Evolutionary conservation across 2,888 invertebrate species (phyloP).

Genomic region (Xestia sexstrigata): DNA sequence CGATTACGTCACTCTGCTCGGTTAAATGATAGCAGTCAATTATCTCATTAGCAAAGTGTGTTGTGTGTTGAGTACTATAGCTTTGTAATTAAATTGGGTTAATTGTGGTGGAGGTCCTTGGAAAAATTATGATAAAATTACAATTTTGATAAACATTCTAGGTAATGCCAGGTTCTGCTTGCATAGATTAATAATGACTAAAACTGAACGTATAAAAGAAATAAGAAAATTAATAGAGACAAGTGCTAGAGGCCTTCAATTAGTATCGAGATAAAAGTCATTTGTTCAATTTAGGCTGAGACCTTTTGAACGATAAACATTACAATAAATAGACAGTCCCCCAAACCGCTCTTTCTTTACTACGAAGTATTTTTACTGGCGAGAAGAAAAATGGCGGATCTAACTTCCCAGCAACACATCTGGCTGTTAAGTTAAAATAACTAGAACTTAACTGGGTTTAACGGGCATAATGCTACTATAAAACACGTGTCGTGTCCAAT

Average conservation of each 20-base stretch:
- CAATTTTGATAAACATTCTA: neutral
- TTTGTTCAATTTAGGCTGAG: neutral
- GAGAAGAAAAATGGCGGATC: neutral
- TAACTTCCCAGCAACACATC: neutral
- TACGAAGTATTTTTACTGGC: neutral
- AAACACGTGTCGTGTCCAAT: neutral
- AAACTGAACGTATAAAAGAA: neutral
- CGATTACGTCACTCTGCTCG: slow-evolving; percentile 27
- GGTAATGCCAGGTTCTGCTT: neutral
- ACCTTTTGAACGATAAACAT: neutral
- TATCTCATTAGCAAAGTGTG: slow-evolving; percentile 41
- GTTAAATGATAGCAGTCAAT: slow-evolving; percentile 38
- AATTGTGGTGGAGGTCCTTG: neutral
- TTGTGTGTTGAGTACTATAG: slow-evolving; percentile 16
- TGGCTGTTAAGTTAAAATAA: neutral
- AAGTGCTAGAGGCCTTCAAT: neutral
- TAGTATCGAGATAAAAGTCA: neutral
- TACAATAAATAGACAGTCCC: neutral
- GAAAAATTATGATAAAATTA: neutral
- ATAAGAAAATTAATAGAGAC: neutral
- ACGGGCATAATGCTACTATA: neutral
- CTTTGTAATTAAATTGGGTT: slow-evolving; percentile 28
- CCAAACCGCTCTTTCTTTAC: neutral
- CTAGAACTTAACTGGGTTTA: neutral
- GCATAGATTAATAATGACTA: neutral